Percentiles rank a stretch among this genome's conserved stretches.
These are phyloP conservation scores for Poecilus cupreus DNA, from an alignment of 2,888 invertebrate genomes.

Conservation along the genomic window DNA sequence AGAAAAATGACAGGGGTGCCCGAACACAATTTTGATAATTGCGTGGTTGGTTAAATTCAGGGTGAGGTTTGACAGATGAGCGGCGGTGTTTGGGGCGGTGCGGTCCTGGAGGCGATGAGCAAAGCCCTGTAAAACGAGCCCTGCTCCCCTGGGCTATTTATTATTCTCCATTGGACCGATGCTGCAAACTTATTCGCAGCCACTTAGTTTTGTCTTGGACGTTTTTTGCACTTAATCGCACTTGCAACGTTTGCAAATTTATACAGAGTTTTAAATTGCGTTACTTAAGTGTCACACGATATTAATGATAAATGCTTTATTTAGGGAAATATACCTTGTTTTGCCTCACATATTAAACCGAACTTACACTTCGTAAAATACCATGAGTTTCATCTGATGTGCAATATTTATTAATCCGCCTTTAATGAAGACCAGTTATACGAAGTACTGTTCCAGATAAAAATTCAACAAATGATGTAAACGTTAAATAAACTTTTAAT, in stretches of 20 bases:
- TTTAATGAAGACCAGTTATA: no score
- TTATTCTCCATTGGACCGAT: constrained; percentile 47
- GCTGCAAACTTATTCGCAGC: constrained; percentile 53
- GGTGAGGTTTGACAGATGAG: background rate
- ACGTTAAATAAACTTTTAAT: no score
- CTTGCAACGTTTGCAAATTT: constrained; percentile 51
- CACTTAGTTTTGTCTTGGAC: constrained; percentile 51
- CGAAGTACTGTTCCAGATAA: no score
- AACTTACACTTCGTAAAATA: no score
- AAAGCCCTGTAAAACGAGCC: background rate
- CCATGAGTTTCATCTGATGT: no score
- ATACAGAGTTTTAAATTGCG: constrained; percentile 51
- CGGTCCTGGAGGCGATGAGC: background rate
- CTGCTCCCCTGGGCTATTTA: constrained; percentile 32
- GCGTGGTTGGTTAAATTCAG: no score
- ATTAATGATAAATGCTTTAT: constrained; percentile 54
- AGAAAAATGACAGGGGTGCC: no score
- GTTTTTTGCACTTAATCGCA: constrained; percentile 53
- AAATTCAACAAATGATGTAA: no score
- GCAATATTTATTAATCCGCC: no score
- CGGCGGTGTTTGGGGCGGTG: background rate
- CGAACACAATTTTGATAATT: no score
- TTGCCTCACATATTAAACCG: no score
- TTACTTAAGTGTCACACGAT: constrained; percentile 46
- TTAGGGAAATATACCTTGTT: background rate